phyloP scores from a whole-genome alignment of 2,113 vertebrate species.

The Aphelocoma coerulescens region DNA sequence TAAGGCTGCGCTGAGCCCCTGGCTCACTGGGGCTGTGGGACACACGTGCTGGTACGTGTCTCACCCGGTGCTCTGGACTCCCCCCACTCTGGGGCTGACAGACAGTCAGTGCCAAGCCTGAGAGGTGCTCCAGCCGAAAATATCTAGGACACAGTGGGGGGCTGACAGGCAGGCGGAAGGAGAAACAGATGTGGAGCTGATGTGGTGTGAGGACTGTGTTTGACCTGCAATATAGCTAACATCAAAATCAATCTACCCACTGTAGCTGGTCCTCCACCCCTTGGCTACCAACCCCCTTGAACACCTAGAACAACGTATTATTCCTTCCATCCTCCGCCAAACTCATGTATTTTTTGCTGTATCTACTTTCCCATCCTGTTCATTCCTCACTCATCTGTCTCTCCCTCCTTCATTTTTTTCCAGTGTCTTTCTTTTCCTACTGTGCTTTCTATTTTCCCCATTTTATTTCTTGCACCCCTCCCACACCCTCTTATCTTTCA shows the following conservation, averaged over 20 bases:
- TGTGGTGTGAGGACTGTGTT: constrained; percentile 12
- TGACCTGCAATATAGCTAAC: constrained; percentile 61
- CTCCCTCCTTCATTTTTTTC: background rate
- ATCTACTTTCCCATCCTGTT: background rate
- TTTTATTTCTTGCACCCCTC: background rate
- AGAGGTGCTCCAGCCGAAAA: constrained; percentile 12
- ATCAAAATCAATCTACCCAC: constrained; percentile 52
- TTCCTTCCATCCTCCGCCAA: background rate
- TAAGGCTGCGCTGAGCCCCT: background rate
- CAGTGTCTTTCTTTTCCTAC: background rate
- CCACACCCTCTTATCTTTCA: background rate
- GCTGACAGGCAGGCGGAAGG: constrained; percentile 24
- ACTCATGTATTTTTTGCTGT: background rate
- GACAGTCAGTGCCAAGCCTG: background rate
- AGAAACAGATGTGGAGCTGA: constrained; percentile 48
- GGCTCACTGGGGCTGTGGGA: background rate
- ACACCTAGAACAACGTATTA: background rate
- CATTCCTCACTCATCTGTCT: background rate
- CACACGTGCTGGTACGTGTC: rapidly evolving
- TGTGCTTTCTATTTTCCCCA: background rate
- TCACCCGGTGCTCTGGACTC: background rate
- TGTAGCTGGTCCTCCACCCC: constrained; percentile 8
- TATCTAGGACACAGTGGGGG: background rate
- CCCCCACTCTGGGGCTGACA: background rate
- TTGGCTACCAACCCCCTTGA: background rate